Evolutionary conservation across 2,888 invertebrate genomes (phyloP), one percentile per base, ranked within the genome.

Genomic region (Acronicta aceris): DNA sequence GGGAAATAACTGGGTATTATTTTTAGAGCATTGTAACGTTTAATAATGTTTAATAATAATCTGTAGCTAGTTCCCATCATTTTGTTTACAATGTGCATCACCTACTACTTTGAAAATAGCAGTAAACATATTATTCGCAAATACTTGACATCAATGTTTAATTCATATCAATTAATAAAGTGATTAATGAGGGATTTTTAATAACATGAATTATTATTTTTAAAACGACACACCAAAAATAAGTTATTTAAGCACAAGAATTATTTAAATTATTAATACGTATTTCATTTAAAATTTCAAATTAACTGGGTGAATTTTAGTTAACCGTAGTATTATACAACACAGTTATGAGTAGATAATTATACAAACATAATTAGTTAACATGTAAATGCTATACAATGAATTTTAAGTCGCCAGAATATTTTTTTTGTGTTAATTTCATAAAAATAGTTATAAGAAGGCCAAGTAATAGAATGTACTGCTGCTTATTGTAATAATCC

Each of bases 1-100:
- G 71, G 47, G 75, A 69, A 74, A 48, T 43, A 12, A 48, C 47
- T 45, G 6, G n/a, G n/a, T 33, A 63, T 51, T 56, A 54, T 48
- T 69, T 58, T 45, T 45, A 58, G 17, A 27, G 45, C 25, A 48
- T 12, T 12, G n/a, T 12, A 33, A 33, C 3, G 33, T 38, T 49
- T 36, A 48, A 30, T 36, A 48, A 30, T 30, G 36, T 38, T 43
- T 17, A 43, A 45, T 52, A 47, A 17, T 12, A 40, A 10, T 13
- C 9, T 49, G 43, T 45, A 40, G 12, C n/a, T 40, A 10, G 50
- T 49, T 41, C 40, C n/a, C 13, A 38, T n/a, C 16, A 30, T 8
- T 51, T 51, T 15, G n/a, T 6, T 43, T 15, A 30, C 30, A 3
- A 47, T 57, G 5, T 30, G 36, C 17, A 30, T 3, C 4, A 21